A percentile compares a stretch with the other conserved stretches of the same genome.
Conservation (phyloP, 1,140 invertebrate genomes). For the Heliconius nattereri region DNA sequence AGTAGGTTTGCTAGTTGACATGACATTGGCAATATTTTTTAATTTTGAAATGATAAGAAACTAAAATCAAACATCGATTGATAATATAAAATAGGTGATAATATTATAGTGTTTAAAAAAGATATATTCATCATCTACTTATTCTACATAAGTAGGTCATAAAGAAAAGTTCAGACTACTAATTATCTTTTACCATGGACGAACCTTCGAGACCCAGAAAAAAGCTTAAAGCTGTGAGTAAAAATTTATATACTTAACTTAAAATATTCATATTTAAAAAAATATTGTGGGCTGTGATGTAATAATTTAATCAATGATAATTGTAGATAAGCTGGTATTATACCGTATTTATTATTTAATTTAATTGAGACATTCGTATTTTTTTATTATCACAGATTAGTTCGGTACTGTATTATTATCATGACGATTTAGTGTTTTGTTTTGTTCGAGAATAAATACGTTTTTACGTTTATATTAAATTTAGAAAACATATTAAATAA, state of each 20-base stretch:
- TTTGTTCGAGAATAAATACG: too few relatives aligned
- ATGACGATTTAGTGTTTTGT: too few relatives aligned
- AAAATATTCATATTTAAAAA: background rate
- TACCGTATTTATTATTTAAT: background rate
- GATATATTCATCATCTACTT: background rate
- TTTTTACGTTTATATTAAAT: too few relatives aligned
- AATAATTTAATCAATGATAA: background rate
- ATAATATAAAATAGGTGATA: background rate
- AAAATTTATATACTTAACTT: background rate
- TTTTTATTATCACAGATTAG: background rate
- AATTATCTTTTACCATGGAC: constrained; percentile 53
- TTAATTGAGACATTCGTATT: background rate
- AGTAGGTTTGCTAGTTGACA: background rate
- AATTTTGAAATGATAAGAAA: background rate
- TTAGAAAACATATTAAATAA: too few relatives aligned
- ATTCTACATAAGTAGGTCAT: constrained; percentile 11
- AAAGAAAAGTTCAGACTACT: constrained; percentile 7
- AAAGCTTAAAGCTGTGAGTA: constrained; percentile 71
- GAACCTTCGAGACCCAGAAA: constrained; percentile 69
- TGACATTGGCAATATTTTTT: background rate
- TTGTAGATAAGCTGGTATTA: background rate
- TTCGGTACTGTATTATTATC: background rate
- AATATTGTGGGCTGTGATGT: background rate
- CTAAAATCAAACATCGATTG: background rate
- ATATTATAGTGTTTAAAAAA: background rate